Base-by-base conservation (phyloP, 2,113 vertebrate genomes). In the Paracanthobrama guichenoti region DNA sequence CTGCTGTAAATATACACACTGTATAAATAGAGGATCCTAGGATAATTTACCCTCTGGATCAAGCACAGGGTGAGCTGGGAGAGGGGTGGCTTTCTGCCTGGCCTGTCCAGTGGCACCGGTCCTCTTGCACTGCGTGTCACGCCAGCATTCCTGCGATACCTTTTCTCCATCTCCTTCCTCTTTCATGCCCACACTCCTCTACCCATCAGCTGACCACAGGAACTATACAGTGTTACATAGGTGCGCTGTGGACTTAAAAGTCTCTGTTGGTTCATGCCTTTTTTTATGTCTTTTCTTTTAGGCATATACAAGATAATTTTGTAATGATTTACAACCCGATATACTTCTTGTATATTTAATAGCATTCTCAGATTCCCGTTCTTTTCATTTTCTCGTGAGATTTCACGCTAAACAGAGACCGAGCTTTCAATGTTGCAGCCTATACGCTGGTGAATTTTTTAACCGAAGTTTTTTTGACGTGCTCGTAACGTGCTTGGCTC, bases 1-100 rank as follows among this genome's bases (percentile, higher is more conserved):
- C 60, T 67, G 89, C 88, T 90, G 90, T 92, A 94, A 93, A 94
- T 92, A 94, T 91, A 93, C 89, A 84, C 81, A 89, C 84, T 84
- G 35, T 94, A 94, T 93, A 93, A 92, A 94, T 94, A 94, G 93
- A 91, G 90, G 89, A 93, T 88, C 90, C 91, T 88, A 88, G 92
- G 91, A 91, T 87, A 93, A 92, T 89, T 80, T 89, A 92, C 91
- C 92, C 88, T 90, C 90, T 91, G 89, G 89, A 93, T 94, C 88
- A 87, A 86, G 87, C 90, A 92, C 90, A n/a, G n/a, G 24, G 86
- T 88, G 79, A 76, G 73, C 44, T 69, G 53, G 72, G 59, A 88
- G 90, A 89, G 66, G 91, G 90, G 90, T 92, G 91, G 86, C 88
- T 86, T 90, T 90, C 88, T 90, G 82, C 85, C 89, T 85, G 69